Conservation (phyloP, 2,797 vertebrate species). For the Eulemur albifrons region DNA sequence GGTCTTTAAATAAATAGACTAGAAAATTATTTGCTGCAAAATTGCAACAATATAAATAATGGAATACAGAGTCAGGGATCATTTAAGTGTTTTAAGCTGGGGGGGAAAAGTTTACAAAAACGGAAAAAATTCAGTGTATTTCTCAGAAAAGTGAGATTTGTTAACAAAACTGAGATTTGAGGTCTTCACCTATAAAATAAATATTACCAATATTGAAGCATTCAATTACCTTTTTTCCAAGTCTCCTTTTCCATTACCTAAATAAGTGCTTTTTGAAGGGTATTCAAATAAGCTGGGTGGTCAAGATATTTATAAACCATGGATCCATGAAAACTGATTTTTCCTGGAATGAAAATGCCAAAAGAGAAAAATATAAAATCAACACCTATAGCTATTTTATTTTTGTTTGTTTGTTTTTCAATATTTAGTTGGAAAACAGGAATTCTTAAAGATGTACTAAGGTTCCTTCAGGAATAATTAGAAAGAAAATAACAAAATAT, state of each 20-base stretch:
- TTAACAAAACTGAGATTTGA: neutral
- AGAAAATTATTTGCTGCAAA: neutral
- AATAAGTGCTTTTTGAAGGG: neutral
- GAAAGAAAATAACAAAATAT: neutral
- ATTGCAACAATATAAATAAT: neutral
- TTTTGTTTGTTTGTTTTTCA: neutral
- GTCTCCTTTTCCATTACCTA: neutral
- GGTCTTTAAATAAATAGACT: constrained; percentile 30
- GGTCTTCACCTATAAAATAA: neutral
- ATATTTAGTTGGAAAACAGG: neutral
- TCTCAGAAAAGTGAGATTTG: neutral
- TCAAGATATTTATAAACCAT: neutral
- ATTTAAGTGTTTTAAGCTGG: neutral
- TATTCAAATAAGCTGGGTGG: neutral
- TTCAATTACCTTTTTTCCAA: neutral
- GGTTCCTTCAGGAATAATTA: neutral
- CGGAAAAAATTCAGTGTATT: neutral
- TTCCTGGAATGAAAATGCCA: neutral
- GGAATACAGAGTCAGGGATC: neutral
- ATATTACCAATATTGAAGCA: neutral
- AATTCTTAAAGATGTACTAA: neutral
- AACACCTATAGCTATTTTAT: neutral
- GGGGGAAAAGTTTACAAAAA: neutral
- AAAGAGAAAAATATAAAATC: neutral
- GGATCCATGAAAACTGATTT: neutral